These are phyloP conservation scores for Sycobia sp. DNA, from an alignment of 1,140 invertebrate genomes.

Conservation along the genomic window DNA sequence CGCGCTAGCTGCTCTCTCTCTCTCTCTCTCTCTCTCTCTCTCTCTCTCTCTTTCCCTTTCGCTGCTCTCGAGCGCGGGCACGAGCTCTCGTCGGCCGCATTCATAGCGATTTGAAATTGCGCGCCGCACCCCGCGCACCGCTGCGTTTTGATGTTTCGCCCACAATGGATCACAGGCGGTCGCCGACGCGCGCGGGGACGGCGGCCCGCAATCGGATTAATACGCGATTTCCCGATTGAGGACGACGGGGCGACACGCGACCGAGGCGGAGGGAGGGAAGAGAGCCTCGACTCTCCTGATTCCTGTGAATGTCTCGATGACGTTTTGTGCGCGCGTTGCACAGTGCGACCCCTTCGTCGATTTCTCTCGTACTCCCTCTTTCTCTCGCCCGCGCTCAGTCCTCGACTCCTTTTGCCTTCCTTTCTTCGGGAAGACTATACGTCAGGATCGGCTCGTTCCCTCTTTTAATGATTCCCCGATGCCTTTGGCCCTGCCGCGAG, in stretches of 20 bases:
- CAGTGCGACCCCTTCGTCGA: too few species aligned
- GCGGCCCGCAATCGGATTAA: constrained; percentile 26
- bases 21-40: too few species aligned
- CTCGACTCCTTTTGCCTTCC: background rate
- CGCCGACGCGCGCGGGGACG: constrained; percentile 19
- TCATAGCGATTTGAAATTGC: constrained; percentile 15
- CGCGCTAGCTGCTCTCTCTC: too few species aligned
- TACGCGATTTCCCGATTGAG: constrained; percentile 26
- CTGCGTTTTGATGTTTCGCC: constrained; percentile 25
- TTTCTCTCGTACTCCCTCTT: too few species aligned
- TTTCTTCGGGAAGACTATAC: too few species aligned
- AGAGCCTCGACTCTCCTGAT: constrained; percentile 5
- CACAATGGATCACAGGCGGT: constrained; percentile 31
- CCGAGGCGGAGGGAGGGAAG: background rate
- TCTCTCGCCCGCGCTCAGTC: background rate
- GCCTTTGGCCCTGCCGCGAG: too few species aligned
- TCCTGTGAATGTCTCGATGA: constrained; percentile 22
- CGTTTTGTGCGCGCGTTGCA: constrained; percentile 9
- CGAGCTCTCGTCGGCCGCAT: too few species aligned
- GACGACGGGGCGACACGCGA: constrained; percentile 26
- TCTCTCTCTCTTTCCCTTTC: too few species aligned
- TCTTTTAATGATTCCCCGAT: constrained; percentile 14
- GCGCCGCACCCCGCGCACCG: background rate
- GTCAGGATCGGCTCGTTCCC: background rate
- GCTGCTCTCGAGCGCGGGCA: too few species aligned